These are phyloP conservation scores for Ammospiza nelsoni DNA, from an alignment of 2,113 vertebrate species.

Conservation along the genomic window DNA sequence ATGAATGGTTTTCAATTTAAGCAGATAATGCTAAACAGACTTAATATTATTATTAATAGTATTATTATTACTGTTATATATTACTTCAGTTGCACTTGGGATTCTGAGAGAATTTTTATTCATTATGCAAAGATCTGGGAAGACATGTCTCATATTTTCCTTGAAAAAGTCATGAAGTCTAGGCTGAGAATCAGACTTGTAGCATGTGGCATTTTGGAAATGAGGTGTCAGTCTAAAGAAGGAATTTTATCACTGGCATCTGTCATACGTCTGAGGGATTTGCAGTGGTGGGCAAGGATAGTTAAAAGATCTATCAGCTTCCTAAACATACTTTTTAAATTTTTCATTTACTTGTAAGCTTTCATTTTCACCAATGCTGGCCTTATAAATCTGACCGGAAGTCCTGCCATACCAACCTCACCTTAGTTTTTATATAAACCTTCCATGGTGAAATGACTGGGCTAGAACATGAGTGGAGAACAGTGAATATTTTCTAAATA, in stretches of 20 bases:
- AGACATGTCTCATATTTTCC: not conserved
- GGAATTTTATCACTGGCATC: not conserved
- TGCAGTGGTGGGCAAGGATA: not conserved
- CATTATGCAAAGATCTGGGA: not conserved
- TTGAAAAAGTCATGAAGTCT: not conserved
- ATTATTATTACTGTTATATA: not conserved
- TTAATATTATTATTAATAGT: not conserved
- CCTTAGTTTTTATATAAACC: not conserved
- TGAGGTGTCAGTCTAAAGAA: not conserved
- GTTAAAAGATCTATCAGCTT: not conserved
- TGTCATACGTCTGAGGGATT: not conserved
- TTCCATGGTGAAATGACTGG: not conserved
- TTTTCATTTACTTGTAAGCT: not conserved
- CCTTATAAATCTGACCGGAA: not conserved
- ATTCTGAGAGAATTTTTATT: not conserved
- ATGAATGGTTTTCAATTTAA: slow-evolving; percentile 22
- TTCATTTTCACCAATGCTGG: not conserved
- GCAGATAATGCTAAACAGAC: slow-evolving; percentile 5
- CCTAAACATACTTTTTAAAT: not conserved
- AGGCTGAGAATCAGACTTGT: not conserved
- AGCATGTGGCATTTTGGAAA: slow-evolving; percentile 1
- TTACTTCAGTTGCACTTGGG: not conserved
- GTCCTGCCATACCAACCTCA: not conserved
- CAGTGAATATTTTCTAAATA: not conserved
- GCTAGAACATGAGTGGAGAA: not conserved